Conservation (phyloP, 1,140 invertebrate species). For the Drosophila takahashii region DNA sequence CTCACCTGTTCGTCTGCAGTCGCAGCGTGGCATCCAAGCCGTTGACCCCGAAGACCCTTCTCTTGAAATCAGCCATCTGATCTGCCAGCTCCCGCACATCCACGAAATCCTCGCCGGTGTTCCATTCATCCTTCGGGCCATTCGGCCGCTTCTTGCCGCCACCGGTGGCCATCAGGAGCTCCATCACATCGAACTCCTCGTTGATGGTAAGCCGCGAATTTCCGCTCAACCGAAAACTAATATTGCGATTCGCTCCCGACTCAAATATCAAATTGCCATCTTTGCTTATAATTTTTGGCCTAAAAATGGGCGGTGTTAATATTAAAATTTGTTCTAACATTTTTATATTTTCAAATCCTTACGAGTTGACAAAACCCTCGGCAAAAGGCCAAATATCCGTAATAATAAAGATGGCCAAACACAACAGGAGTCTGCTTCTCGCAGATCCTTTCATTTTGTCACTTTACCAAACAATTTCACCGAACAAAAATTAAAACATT, state of each 20-base stretch:
- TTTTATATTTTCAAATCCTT: conserved; percentile 22
- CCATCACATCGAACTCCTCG: conserved; percentile 86
- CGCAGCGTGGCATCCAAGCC: conserved; percentile 47
- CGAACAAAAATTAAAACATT: background rate
- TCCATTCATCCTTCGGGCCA: conserved; percentile 59
- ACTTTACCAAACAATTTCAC: conserved; percentile 6
- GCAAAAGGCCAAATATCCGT: conserved; percentile 11
- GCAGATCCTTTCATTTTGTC: conserved; percentile 32
- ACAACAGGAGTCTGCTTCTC: conserved; percentile 31
- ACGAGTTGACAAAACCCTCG: conserved; percentile 75
- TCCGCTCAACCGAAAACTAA: conserved; percentile 87
- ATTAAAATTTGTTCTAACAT: background rate
- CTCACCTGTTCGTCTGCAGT: conserved; percentile 61
- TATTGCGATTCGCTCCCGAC: conserved; percentile 88
- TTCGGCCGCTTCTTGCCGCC: conserved; percentile 49
- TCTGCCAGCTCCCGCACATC: conserved; percentile 49
- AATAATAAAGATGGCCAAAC: conserved; percentile 4
- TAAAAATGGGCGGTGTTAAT: conserved; percentile 48
- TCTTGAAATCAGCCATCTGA: conserved; percentile 39
- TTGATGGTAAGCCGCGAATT: conserved; percentile 88
- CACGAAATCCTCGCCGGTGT: conserved; percentile 16
- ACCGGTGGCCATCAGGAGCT: conserved; percentile 49
- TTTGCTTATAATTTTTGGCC: conserved; percentile 87
- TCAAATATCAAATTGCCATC: conserved; percentile 89
- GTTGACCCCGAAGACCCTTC: conserved; percentile 35